Percentiles rank a stretch among this genome's conserved stretches.
phyloP scores from a whole-genome alignment of 2,797 vertebrate species.

The Peromyscus melanophrys region DNA sequence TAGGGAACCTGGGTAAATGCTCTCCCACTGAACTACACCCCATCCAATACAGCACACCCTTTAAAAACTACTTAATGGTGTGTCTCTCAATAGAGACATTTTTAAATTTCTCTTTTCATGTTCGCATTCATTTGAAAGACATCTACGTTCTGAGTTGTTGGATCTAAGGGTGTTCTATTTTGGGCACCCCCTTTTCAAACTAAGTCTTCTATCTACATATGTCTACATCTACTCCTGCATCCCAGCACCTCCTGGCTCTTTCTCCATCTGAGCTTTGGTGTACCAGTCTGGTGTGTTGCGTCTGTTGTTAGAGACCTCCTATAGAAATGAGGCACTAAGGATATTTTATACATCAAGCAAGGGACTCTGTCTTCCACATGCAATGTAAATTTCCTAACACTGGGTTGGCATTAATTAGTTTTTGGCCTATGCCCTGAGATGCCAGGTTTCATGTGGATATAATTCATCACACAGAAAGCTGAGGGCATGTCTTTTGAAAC shows the following conservation, averaged over 20 bases:
- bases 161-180: constrained; percentile 27
- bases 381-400: constrained; percentile 66
- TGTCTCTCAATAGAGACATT: not conserved
- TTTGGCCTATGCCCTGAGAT: constrained; percentile 64
- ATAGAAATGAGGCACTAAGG: constrained; percentile 47
- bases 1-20: not conserved
- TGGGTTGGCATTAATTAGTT: constrained; percentile 76
- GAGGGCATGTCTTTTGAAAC: constrained; percentile 70
- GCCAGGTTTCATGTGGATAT: constrained; percentile 1
- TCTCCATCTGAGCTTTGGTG: not conserved
- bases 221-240: not conserved
- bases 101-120: constrained; percentile 48
- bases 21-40: not conserved
- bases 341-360: constrained; percentile 72
- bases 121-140: constrained; percentile 58
- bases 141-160: not conserved
- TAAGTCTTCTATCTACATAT: not conserved
- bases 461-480: constrained; percentile 76
- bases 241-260: not conserved
- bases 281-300: not conserved
- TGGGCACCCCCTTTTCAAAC: constrained; percentile 34
- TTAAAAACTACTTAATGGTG: constrained; percentile 10
- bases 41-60: not conserved
- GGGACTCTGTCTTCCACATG: constrained; percentile 54
- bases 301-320: constrained; percentile 21